phyloP scores from a whole-genome alignment of 2,888 invertebrate species.

The Fragum fragum region DNA sequence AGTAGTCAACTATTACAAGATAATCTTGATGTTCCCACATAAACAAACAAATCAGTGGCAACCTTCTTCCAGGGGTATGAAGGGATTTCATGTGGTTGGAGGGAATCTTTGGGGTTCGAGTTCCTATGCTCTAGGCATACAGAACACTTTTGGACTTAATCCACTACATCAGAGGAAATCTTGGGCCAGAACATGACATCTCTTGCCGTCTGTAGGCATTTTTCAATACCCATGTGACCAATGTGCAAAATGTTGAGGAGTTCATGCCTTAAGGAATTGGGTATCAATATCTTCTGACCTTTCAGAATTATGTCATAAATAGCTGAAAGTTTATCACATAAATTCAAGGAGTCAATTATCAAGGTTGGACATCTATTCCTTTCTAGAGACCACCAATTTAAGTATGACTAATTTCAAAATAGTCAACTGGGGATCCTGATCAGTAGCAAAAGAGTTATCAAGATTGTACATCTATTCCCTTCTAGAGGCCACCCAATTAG shows the following conservation, averaged over 20 bases:
- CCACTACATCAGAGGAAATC: constrained; percentile 53
- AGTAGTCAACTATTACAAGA: constrained; percentile 59
- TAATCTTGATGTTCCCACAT: constrained; percentile 45
- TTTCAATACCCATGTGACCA: constrained; percentile 67
- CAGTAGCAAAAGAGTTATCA: too few species aligned
- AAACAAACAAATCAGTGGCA: constrained; percentile 62
- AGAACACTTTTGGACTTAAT: constrained; percentile 51
- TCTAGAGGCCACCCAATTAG: too few species aligned
- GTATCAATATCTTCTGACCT: constrained; percentile 53
- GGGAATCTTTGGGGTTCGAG: constrained; percentile 54
- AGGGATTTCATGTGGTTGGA: constrained; percentile 52
- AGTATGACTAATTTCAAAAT: too few species aligned
- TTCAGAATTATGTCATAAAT: constrained; percentile 44
- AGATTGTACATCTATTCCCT: too few species aligned
- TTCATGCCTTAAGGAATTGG: constrained; percentile 37
- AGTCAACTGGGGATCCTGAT: too few species aligned
- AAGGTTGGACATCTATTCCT: too few species aligned
- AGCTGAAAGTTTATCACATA: constrained; percentile 41
- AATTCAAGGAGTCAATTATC: constrained; percentile 40
- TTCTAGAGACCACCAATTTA: too few species aligned
- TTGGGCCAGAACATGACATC: constrained; percentile 67
- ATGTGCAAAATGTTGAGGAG: constrained; percentile 60
- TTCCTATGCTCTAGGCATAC: constrained; percentile 47
- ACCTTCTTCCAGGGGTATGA: constrained; percentile 57
- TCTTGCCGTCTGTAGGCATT: constrained; percentile 49